Evolutionary conservation across 2,888 invertebrate species (phyloP).

Genomic region (Ypsolopha sequella): DNA sequence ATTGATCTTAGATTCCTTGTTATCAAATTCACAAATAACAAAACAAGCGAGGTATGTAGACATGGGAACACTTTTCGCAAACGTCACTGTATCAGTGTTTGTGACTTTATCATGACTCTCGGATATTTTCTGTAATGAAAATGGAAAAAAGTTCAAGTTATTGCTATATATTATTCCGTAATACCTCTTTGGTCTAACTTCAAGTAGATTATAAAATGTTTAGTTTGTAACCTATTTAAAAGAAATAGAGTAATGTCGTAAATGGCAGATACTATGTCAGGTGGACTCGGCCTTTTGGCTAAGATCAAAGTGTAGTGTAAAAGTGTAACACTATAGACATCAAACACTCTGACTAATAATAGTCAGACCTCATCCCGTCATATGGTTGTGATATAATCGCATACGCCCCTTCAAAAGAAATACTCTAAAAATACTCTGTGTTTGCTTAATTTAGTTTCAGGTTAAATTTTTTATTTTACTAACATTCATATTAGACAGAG

Average conservation of each 20-base stretch:
- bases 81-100: constrained; percentile 75
- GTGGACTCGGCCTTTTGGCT: too few relatives aligned
- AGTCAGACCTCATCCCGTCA: too few relatives aligned
- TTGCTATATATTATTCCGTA: neutral
- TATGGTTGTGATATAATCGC: too few relatives aligned
- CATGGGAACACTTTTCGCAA: constrained; percentile 89
- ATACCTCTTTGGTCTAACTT: neutral
- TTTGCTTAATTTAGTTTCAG: neutral
- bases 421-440: too few relatives aligned
- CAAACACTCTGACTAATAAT: too few relatives aligned
- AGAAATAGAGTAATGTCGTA: too few relatives aligned
- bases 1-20: constrained; percentile 55
- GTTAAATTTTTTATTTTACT: constrained; percentile 21
- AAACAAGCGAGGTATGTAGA: constrained; percentile 96
- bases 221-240: too few relatives aligned
- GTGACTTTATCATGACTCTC: constrained; percentile 32
- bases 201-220: too few relatives aligned
- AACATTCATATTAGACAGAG: constrained; percentile 91
- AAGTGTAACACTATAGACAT: too few relatives aligned
- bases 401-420: too few relatives aligned
- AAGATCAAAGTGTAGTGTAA: too few relatives aligned
- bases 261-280: too few relatives aligned
- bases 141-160: neutral
- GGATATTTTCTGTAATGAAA: constrained; percentile 40
- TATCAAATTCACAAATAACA: constrained; percentile 89